A percentile compares a stretch with the other conserved stretches of the same genome.
These are phyloP conservation scores for Semotilus atromaculatus DNA, from an alignment of 2,797 vertebrate genomes.

Conservation along the genomic window DNA sequence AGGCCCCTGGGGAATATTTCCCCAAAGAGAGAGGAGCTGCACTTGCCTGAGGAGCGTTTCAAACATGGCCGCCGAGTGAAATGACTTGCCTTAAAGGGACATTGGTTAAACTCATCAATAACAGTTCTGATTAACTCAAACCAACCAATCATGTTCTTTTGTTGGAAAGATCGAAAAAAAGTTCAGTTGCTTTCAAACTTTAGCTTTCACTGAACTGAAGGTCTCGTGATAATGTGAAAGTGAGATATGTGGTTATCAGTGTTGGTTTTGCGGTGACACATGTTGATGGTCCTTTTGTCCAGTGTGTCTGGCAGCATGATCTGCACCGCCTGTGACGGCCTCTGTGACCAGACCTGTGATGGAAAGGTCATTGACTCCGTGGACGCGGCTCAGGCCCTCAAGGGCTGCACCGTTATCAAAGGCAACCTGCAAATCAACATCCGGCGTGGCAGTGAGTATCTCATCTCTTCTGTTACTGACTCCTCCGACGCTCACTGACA, in stretches of 20 bases:
- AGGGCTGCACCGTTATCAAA: conserved; percentile 95
- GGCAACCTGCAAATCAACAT: conserved; percentile 97
- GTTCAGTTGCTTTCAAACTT: too few relatives aligned
- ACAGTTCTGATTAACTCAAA: neutral
- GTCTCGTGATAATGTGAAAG: neutral
- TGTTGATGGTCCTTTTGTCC: neutral
- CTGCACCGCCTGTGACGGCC: conserved; percentile 92
- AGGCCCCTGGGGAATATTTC: too few relatives aligned
- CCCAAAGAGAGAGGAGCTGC: too few relatives aligned
- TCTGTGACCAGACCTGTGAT: conserved; percentile 94
- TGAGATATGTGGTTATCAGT: neutral
- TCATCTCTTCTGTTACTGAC: neutral
- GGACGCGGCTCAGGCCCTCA: conserved; percentile 92
- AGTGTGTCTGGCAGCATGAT: conserved; percentile 82
- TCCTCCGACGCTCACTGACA: too few relatives aligned
- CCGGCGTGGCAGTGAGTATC: conserved; percentile 93
- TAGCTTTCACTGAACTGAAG: neutral
- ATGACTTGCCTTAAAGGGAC: too few relatives aligned
- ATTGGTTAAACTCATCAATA: neutral
- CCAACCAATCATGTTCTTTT: neutral
- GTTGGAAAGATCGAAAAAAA: neutral
- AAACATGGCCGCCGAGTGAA: too few relatives aligned
- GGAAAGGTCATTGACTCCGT: conserved; percentile 93
- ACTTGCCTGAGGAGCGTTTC: too few relatives aligned
- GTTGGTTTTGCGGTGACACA: conserved; percentile 11